These are phyloP conservation scores for Melanaphis sacchari DNA, from an alignment of 1,140 invertebrate genomes.

Conservation along the genomic window DNA sequence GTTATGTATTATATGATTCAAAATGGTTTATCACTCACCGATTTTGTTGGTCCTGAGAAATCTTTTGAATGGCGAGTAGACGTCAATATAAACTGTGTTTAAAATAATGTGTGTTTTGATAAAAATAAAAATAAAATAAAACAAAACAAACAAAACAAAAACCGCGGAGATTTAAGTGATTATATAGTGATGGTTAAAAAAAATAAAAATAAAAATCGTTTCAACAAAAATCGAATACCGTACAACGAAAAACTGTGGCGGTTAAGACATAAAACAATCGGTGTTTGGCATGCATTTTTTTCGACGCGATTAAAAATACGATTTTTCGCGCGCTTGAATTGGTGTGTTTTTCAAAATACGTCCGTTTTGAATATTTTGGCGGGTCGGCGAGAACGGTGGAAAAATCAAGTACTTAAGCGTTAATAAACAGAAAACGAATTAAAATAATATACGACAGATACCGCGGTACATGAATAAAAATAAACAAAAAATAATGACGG, in stretches of 20 bases:
- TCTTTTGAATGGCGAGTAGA: background rate
- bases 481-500: background rate
- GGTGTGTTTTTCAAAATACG: background rate
- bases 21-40: constrained; percentile 9
- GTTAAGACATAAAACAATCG: constrained; percentile 23
- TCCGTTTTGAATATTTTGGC: background rate
- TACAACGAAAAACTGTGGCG: constrained; percentile 39
- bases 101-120: background rate
- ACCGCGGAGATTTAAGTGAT: background rate
- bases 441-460: background rate
- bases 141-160: constrained; percentile 22
- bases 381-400: background rate
- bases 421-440: background rate
- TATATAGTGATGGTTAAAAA: background rate
- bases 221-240: constrained; percentile 56
- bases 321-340: background rate
- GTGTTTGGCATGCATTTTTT: constrained; percentile 24
- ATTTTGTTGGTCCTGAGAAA: background rate
- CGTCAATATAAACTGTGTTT: background rate
- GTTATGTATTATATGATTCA: background rate
- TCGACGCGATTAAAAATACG: background rate
- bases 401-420: background rate
- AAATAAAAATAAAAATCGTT: background rate
- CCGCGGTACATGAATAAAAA: background rate
- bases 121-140: background rate